Evolutionary conservation across 2,113 vertebrate genomes (phyloP).

Genomic region (Archocentrus centrarchus): DNA sequence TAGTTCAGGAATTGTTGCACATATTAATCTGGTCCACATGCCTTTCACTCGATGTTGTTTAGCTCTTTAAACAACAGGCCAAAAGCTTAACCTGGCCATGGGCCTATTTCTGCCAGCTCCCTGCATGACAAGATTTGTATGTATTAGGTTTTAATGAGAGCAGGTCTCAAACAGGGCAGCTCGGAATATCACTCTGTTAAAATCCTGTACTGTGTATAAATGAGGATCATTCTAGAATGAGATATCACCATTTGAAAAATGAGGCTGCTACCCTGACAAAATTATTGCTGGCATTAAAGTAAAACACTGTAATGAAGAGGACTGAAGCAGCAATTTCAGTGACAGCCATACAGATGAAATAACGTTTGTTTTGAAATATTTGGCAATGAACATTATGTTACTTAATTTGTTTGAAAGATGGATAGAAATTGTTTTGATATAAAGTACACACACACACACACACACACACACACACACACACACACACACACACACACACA

Average conservation of each 20-base stretch:
- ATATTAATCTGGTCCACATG: slow-evolving; percentile 18
- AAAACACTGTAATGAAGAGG: slow-evolving; percentile 26
- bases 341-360: slow-evolving; percentile 49
- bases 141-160: slow-evolving; percentile 58
- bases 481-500: neutral
- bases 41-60: slow-evolving; percentile 1
- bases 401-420: slow-evolving; percentile 27
- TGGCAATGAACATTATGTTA: slow-evolving; percentile 16
- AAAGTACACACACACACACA: neutral
- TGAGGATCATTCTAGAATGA: slow-evolving; percentile 40
- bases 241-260: slow-evolving; percentile 50
- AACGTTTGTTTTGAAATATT: slow-evolving; percentile 41
- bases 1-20: slow-evolving; percentile 9
- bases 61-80: slow-evolving; percentile 38
- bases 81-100: slow-evolving; percentile 34
- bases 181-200: slow-evolving; percentile 35
- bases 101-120: slow-evolving; percentile 27
- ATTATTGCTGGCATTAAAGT: slow-evolving; percentile 44
- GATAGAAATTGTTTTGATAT: neutral
- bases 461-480: neutral
- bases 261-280: slow-evolving; percentile 36
- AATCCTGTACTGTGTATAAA: slow-evolving; percentile 40
- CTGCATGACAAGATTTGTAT: slow-evolving; percentile 49
- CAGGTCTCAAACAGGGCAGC: slow-evolving; percentile 38
- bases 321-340: slow-evolving; percentile 19